phyloP scores from a whole-genome alignment of 2,888 invertebrate species.

The Lasius platythorax region DNA sequence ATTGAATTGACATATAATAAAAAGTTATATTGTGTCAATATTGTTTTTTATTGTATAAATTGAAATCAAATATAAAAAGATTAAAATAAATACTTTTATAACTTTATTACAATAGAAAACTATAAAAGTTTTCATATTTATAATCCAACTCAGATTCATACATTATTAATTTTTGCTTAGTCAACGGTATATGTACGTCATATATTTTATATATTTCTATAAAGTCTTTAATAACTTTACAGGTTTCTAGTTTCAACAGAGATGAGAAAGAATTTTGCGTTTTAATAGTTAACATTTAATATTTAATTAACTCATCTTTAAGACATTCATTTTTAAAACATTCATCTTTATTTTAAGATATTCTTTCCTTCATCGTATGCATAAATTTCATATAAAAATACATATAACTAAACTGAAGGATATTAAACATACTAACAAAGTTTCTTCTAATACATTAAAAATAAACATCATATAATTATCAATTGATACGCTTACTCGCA shows the following conservation, averaged over 20 bases:
- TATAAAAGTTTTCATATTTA: not conserved
- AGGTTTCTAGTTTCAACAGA: not conserved
- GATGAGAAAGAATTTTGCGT: not conserved
- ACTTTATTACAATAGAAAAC: not conserved
- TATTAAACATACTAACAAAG: not conserved
- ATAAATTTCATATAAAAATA: conserved; percentile 10
- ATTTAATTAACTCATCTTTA: not conserved
- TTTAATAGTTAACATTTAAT: not conserved
- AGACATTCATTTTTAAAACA: not conserved
- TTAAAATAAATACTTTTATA: conserved; percentile 25
- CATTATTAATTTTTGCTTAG: not conserved
- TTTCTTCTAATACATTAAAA: not conserved
- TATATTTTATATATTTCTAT: conserved; percentile 2
- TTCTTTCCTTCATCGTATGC: not conserved
- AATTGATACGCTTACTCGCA: not conserved
- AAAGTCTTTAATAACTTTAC: conserved; percentile 10
- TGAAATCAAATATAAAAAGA: conserved; percentile 24
- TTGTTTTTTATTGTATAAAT: conserved; percentile 40
- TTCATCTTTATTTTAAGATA: conserved; percentile 12
- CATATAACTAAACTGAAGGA: not conserved
- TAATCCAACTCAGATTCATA: conserved; percentile 14
- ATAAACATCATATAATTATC: not conserved
- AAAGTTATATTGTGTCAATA: conserved; percentile 28
- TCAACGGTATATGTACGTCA: not conserved
- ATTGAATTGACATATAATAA: conserved; percentile 16